Evolutionary conservation across 2,888 invertebrate species (phyloP), one percentile per base, ranked within the genome.

Genomic region (Oxyteleia sp.): DNA sequence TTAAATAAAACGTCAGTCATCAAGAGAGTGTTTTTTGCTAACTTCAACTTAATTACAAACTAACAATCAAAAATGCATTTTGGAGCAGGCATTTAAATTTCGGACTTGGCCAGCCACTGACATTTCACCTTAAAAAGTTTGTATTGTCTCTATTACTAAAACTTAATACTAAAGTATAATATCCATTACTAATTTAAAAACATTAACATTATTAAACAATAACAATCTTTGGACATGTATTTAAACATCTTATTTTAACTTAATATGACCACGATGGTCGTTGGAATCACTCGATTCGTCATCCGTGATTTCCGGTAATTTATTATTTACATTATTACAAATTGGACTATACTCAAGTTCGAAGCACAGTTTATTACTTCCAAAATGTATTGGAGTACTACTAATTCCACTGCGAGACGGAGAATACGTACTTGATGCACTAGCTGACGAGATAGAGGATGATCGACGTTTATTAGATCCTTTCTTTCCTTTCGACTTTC

Each of bases 371-470:
- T 74, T 45, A 7, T 29, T 29, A 13, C 0, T 51, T 13, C 35
- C 57, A n/a, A 59, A 79, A 4, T 55, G 57, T 41, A 53, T 81
- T 0, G 87, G 87, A 10, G 89, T 86, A 51, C 89, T 88, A 23
- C 84, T 85, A 61, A 82, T 71, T n/a, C 87, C 74, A 10, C 81
- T 84, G 29, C 85, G 81, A 63, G 84, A 57, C 3, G 84, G 66
- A n/a, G 84, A 78, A 68, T 83, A 82, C 57, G 20, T 38, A 57
- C 41, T 75, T n/a, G 23, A 64, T 5, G 38, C 10, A 15, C 35
- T 20, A 26, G 15, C 45, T 4, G 68, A 76, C 23, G 57, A 71
- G 32, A 64, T 69, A n/a, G 72, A 74, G 23, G 57, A 83, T n/a
- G 69, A 69, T n/a, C 79, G 53, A 38, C n/a, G n/a, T n/a, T n/a